Evolutionary conservation across 2,888 invertebrate species (phyloP), one percentile per base, ranked within the genome.

Genomic region (Meganola albula): DNA sequence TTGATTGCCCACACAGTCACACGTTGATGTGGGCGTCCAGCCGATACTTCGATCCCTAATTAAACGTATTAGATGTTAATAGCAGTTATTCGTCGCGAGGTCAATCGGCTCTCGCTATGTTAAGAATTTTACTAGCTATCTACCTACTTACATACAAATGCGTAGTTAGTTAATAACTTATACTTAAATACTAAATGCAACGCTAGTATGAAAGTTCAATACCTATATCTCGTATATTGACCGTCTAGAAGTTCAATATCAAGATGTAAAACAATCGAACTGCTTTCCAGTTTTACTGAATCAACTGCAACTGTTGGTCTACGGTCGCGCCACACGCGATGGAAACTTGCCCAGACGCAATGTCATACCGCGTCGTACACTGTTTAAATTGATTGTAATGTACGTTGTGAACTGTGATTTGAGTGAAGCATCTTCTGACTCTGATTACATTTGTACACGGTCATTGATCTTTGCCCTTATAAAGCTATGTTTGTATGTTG

Each of bases 311-410:
- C 58, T 47, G 64, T 53, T 57, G 57, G 49, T 40, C 53, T 51
- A 37, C 50, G 41, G 58, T 50, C 61, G 36, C 44, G 69, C 77
- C 78, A 73, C 82, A 79, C 80, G 77, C 82, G 68, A 68, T 53
- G 72, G 55, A 53, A 55, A 52, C 62, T 61, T 51, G 62, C 51
- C 56, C 70, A 74, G 74, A 75, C 73, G 65, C 71, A 69, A 67
- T 73, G 70, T 74, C 75, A 70, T 67, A 66, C 60, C 56, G 60
- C 58, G n/a, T 61, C 58, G 57, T 62, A 61, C 65, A 64, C 62
- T 64, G 71, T 77, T 74, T 80, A 74, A 84, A 84, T 84, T 83
- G 82, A 80, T 73, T 73, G 75, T 79, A 75, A 84, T 83, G 73
- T 69, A 74, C 66, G 69, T 67, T 72, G 64, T 64, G 70, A 65